Conservation (phyloP, 1,140 invertebrate genomes). For the Dryas iulia region DNA sequence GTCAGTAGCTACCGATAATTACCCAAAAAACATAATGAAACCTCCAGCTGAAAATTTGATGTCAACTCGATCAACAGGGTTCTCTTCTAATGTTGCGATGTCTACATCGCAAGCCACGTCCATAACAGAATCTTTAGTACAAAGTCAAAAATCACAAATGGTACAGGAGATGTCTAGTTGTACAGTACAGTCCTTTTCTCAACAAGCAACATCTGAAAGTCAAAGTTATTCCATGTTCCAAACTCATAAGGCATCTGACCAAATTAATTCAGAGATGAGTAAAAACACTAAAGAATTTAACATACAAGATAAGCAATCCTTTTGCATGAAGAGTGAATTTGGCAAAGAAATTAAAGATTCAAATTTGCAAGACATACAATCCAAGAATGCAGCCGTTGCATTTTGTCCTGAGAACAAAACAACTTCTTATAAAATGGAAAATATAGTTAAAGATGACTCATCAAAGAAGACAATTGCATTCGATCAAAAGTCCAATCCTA, state of each 20-base stretch:
- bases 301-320: conserved; percentile 9
- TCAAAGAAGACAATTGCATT: background rate
- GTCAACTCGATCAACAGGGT: conserved; percentile 47
- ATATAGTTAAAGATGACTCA: background rate
- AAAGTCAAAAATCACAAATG: conserved; percentile 55
- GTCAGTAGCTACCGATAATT: conserved; percentile 29
- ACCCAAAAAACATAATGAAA: conserved; percentile 38
- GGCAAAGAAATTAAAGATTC: background rate
- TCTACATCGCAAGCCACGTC: conserved; percentile 51
- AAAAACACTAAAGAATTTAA: background rate
- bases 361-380: background rate
- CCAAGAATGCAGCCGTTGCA: background rate
- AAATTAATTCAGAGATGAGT: background rate
- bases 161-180: conserved; percentile 53
- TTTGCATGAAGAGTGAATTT: conserved; percentile 22
- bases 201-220: conserved; percentile 53
- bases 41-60: conserved; percentile 42
- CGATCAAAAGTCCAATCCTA: background rate
- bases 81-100: conserved; percentile 53
- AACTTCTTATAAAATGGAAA: background rate
- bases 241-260: conserved; percentile 45
- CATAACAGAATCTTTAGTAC: conserved; percentile 51
- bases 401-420: background rate
- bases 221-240: conserved; percentile 61
- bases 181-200: conserved; percentile 57